These are phyloP conservation scores for Ceratina japonica DNA, from an alignment of 1,140 invertebrate genomes.

Conservation along the genomic window DNA sequence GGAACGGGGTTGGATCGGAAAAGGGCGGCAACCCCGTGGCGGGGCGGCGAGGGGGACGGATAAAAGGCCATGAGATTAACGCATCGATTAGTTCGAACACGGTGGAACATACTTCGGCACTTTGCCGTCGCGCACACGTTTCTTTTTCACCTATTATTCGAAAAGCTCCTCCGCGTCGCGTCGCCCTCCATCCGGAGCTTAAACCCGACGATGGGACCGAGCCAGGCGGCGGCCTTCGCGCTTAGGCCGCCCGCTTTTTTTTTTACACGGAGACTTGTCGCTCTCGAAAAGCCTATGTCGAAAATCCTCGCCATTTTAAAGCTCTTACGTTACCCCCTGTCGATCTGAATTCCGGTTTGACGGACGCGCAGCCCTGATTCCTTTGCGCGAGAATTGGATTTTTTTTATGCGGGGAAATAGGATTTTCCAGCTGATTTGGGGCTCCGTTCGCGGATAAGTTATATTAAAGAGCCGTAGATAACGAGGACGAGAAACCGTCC, in stretches of 20 bases:
- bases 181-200: slow-evolving; percentile 27
- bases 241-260: slow-evolving; percentile 19
- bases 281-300: neutral
- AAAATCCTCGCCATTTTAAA: slow-evolving; percentile 37
- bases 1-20: slow-evolving; percentile 40
- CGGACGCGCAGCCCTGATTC: neutral
- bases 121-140: slow-evolving; percentile 65
- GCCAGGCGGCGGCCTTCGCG: slow-evolving; percentile 11
- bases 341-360: slow-evolving; percentile 8
- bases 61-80: slow-evolving; percentile 74
- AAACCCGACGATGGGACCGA: slow-evolving; percentile 30
- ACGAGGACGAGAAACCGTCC: too few species aligned
- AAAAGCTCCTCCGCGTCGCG: slow-evolving; percentile 31
- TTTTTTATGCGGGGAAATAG: neutral
- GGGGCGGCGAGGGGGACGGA: slow-evolving; percentile 48
- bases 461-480: too few species aligned
- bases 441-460: too few species aligned
- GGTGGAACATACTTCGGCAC: slow-evolving; percentile 74
- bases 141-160: slow-evolving; percentile 57
- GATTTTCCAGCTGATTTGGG: neutral
- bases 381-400: slow-evolving; percentile 3
- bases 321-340: neutral
- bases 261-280: neutral
- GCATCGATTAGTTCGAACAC: slow-evolving; percentile 75
- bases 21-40: slow-evolving; percentile 46